Conservation (phyloP, 2,888 invertebrate genomes). For the Oligia latruncula region DNA sequence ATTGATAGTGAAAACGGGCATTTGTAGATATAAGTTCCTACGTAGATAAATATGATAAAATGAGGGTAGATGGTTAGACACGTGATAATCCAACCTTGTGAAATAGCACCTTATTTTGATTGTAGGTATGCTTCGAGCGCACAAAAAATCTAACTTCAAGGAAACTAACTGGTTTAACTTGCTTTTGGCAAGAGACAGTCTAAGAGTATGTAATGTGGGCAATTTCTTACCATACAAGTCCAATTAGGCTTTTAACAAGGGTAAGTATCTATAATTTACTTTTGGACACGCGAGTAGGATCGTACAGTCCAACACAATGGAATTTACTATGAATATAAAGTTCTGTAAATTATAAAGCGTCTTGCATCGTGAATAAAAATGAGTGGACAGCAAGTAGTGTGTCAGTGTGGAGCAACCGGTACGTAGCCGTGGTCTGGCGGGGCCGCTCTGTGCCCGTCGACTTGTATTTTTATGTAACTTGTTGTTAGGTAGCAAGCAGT, state of each 20-base stretch:
- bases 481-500: slow-evolving; percentile 70
- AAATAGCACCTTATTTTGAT: slow-evolving; percentile 71
- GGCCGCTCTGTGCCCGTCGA: slow-evolving; percentile 66
- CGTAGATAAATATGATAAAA: not conserved
- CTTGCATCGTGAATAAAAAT: slow-evolving; percentile 72
- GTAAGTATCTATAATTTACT: slow-evolving; percentile 22
- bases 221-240: slow-evolving; percentile 33
- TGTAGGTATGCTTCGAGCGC: slow-evolving; percentile 13
- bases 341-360: slow-evolving; percentile 58
- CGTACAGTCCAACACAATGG: slow-evolving; percentile 45
- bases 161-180: slow-evolving; percentile 57
- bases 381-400: slow-evolving; percentile 68
- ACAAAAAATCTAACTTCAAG: slow-evolving; percentile 59
- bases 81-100: slow-evolving; percentile 66
- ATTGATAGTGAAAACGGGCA: not conserved
- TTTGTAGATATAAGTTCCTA: not conserved
- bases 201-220: not conserved
- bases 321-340: slow-evolving; percentile 62
- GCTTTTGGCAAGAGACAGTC: slow-evolving; percentile 42
- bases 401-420: slow-evolving; percentile 81
- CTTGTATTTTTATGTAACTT: slow-evolving; percentile 87
- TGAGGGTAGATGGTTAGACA: slow-evolving; percentile 11
- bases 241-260: slow-evolving; percentile 8
- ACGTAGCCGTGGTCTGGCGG: slow-evolving; percentile 64
- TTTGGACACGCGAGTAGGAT: slow-evolving; percentile 3